Conservation (phyloP, 2,797 vertebrate species). For the Enteromius afrohamiltoni region DNA sequence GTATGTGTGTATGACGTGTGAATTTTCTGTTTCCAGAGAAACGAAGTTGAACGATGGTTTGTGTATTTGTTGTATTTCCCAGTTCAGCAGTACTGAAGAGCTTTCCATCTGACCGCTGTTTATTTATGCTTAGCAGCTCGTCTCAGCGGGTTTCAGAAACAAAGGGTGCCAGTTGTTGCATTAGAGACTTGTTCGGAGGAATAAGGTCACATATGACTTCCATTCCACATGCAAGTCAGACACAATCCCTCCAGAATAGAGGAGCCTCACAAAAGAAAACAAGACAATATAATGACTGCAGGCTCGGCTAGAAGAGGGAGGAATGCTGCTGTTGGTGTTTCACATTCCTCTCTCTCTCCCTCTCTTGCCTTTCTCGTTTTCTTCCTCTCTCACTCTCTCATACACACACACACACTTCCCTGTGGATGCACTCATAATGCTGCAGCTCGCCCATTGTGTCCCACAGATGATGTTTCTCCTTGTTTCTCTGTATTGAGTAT, state of each 20-base stretch:
- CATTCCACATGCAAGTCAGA: conserved; percentile 54
- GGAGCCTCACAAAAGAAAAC: conserved; percentile 70
- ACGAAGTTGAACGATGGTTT: background rate
- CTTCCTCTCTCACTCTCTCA: conserved; percentile 24
- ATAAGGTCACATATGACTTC: conserved; percentile 44
- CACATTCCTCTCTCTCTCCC: conserved; percentile 75
- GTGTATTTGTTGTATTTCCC: conserved; percentile 21
- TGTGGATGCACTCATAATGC: conserved; percentile 33
- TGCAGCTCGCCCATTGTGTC: conserved; percentile 53
- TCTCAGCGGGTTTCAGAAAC: conserved; percentile 42
- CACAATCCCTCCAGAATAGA: conserved; percentile 66
- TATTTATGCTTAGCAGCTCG: conserved; percentile 46
- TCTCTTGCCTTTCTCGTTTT: conserved; percentile 44
- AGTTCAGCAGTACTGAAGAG: conserved; percentile 23
- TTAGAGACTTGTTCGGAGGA: background rate
- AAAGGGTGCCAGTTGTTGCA: conserved; percentile 28
- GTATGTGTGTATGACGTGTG: background rate
- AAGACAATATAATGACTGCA: conserved; percentile 77
- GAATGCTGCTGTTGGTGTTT: conserved; percentile 84
- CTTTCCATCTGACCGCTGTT: conserved; percentile 55
- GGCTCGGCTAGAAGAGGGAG: conserved; percentile 75
- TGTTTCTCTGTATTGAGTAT: conserved; percentile 49
- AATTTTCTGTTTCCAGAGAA: background rate
- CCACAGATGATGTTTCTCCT: conserved; percentile 48
- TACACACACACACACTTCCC: conserved; percentile 33